Conservation (phyloP, 2,888 invertebrate species). For the Drosophila recens region DNA sequence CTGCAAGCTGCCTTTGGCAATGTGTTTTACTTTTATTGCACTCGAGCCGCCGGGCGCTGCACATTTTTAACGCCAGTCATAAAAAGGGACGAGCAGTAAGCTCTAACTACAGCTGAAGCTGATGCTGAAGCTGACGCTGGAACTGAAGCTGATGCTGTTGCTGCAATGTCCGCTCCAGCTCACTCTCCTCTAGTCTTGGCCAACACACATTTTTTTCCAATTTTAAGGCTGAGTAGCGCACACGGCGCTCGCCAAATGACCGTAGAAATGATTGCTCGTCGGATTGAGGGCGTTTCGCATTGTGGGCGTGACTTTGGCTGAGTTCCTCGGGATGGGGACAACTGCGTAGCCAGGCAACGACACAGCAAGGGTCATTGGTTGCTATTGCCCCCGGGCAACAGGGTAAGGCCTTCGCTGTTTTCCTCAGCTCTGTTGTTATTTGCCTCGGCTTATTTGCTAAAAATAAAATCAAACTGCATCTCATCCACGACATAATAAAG, state of each 20-base stretch:
- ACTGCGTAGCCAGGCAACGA: conserved; percentile 68
- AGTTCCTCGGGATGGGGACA: not conserved
- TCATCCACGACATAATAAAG: conserved; percentile 51
- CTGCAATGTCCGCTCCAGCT: not conserved
- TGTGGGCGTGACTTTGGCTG: conserved; percentile 2
- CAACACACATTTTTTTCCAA: conserved; percentile 71
- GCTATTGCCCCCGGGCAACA: conserved; percentile 36
- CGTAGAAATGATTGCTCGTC: conserved; percentile 76
- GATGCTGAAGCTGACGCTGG: conserved; percentile 5
- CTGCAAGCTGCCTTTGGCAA: conserved; percentile 77
- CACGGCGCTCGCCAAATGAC: conserved; percentile 73
- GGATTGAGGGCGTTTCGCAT: conserved; percentile 38
- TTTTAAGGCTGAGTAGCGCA: conserved; percentile 80
- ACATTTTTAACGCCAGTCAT: conserved; percentile 79
- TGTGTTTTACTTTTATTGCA: conserved; percentile 81
- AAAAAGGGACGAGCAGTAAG: conserved; percentile 72
- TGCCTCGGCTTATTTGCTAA: conserved; percentile 68
- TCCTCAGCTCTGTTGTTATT: conserved; percentile 60
- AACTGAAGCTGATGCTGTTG: conserved; percentile 4
- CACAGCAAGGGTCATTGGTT: conserved; percentile 62
- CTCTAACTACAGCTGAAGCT: conserved; percentile 12
- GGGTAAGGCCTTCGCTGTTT: conserved; percentile 33
- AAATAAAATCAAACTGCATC: conserved; percentile 76
- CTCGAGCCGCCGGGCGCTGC: conserved; percentile 74
- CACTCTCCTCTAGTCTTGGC: conserved; percentile 25